phyloP scores from a whole-genome alignment of 2,797 vertebrate species.

The Nothura maculosa region DNA sequence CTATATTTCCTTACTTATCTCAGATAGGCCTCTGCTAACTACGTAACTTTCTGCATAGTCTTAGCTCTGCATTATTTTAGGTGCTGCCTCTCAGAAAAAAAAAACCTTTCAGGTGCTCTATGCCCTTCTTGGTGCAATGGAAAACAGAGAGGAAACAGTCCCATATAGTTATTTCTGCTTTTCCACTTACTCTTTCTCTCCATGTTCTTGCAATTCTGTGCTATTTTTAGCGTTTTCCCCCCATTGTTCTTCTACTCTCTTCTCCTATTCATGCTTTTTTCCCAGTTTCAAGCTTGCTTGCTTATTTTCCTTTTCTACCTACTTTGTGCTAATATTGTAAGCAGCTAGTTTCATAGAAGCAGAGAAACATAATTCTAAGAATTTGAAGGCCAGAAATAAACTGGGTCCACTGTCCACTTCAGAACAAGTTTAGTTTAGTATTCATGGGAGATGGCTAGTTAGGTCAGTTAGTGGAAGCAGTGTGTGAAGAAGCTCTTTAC shows the following conservation, averaged over 20 bases:
- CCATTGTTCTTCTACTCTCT: neutral
- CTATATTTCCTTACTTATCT: neutral
- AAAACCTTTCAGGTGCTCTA: neutral
- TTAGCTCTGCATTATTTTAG: neutral
- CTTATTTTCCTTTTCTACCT: neutral
- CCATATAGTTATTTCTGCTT: neutral
- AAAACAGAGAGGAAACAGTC: too few relatives aligned
- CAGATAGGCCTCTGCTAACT: neutral
- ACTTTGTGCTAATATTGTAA: neutral
- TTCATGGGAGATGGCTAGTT: neutral
- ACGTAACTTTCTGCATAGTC: neutral
- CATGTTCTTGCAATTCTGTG: neutral
- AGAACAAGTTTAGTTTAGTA: neutral
- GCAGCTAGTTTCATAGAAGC: neutral
- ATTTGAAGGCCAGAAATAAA: neutral
- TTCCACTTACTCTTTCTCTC: accelerated
- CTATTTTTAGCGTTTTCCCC: neutral
- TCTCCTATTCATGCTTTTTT: neutral
- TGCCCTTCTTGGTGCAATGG: neutral
- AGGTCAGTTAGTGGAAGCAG: neutral
- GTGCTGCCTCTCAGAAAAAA: neutral
- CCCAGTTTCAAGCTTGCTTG: neutral
- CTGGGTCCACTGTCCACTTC: neutral
- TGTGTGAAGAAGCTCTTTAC: neutral
- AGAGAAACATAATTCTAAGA: neutral